Conservation (phyloP, 1,140 invertebrate genomes). For the Drosophila sturtevanti region DNA sequence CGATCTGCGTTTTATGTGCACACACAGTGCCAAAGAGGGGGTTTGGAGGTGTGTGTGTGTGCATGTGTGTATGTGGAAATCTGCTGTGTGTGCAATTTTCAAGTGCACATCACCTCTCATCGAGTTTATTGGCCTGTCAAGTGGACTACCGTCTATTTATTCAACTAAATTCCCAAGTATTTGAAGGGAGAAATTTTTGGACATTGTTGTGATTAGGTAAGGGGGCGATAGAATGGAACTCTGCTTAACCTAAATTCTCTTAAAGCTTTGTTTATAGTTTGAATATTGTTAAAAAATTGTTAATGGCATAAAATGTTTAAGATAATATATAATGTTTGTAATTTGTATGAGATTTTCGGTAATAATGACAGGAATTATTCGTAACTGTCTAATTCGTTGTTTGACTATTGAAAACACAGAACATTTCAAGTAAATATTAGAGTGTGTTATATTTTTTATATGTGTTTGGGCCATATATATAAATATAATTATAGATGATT, state of each 20-base stretch:
- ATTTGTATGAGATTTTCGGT: too few relatives aligned
- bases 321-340: too few relatives aligned
- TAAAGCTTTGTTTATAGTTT: not conserved
- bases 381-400: too few relatives aligned
- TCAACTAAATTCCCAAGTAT: not conserved
- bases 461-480: too few relatives aligned
- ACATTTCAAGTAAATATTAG: too few relatives aligned
- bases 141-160: conserved; percentile 9
- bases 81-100: not conserved
- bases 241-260: not conserved
- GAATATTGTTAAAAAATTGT: not conserved
- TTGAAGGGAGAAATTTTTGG: not conserved
- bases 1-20: conserved; percentile 52
- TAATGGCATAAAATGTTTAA: too few relatives aligned
- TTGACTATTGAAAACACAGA: too few relatives aligned
- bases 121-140: conserved; percentile 15
- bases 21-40: not conserved
- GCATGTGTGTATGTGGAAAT: not conserved
- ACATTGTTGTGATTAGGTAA: not conserved
- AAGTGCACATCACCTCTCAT: conserved; percentile 5
- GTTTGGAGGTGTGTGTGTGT: too few relatives aligned
- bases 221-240: not conserved
- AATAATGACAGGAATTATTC: too few relatives aligned
- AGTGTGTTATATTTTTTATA: too few relatives aligned
- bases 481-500: too few relatives aligned